phyloP scores from a whole-genome alignment of 2,888 invertebrate species.

The Dynastes maya region DNA sequence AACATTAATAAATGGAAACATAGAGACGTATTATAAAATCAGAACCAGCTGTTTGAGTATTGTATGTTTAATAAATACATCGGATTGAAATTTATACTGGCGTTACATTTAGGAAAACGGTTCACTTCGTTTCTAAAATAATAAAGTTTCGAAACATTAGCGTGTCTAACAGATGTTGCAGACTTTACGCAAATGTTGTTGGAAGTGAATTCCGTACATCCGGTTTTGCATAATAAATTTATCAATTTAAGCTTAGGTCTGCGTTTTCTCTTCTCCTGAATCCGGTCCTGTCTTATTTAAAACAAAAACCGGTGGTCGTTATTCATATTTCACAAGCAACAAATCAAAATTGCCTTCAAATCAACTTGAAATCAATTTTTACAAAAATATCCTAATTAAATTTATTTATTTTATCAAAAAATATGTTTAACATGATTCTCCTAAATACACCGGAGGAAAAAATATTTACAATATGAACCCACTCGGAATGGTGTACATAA shows the following conservation, averaged over 20 bases:
- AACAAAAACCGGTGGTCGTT: not conserved
- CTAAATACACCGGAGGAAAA: not conserved
- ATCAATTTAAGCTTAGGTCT: too few species aligned
- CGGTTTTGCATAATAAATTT: too few species aligned
- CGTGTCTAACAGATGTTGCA: too few species aligned
- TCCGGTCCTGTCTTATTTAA: too few species aligned
- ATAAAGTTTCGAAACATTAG: constrained; percentile 1
- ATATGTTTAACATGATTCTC: not conserved
- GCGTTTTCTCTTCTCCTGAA: not conserved
- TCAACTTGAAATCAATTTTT: not conserved
- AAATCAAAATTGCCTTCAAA: not conserved
- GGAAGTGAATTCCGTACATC: too few species aligned
- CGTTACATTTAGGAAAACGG: not conserved
- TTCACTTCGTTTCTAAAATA: not conserved
- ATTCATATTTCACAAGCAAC: not conserved
- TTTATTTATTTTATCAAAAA: constrained; percentile 9
- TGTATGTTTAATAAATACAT: constrained; percentile 15
- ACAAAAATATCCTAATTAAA: not conserved
- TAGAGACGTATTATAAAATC: constrained; percentile 1
- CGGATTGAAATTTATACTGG: constrained; percentile 15
- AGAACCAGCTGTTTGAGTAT: not conserved
- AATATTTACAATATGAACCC: constrained; percentile 10
- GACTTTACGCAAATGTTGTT: too few species aligned
- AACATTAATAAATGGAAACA: constrained; percentile 10
- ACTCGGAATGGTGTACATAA: not conserved